Evolutionary conservation across 2,797 vertebrate species (phyloP), one percentile per base, ranked within the genome.

Genomic region (Micropoecilia bifurca): DNA sequence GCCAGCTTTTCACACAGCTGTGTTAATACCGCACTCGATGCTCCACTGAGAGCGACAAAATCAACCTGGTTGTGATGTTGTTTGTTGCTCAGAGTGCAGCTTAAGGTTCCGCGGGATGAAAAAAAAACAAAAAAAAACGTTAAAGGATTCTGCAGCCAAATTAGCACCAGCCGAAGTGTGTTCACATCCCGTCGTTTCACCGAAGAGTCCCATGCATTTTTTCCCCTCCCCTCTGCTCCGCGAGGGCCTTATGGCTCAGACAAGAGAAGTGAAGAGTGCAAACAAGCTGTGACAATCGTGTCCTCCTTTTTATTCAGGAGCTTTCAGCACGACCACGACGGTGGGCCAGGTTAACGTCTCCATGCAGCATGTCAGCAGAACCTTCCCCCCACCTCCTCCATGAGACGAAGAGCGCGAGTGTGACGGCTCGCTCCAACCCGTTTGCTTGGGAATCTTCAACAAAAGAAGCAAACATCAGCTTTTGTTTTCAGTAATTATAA

Each of bases 311-410:
- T 92, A 91, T 93, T 91, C 90, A 79, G 89, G 82, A 90, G 91
- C 91, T 87, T 91, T 93, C 91, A 89, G 81, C 86, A 85, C 87
- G 89, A 90, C 89, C 91, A 86, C 85, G 89, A 91, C 78, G 88
- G 90, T 90, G 81, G 91, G 89, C 90, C 92, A 93, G 94, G 95
- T 95, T 95, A 95, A 96, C 93, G 94, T 94, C 92, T 94, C 91
- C 88, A 86, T 94, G 87, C 92, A 93, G 94, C 93, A 84, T 91
- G 95, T 95, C 95, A 95, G 93, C 91, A 88, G 89, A 85, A 77
- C 89, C 89, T 48, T 7, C 75, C 89, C 87, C 48, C 48, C 20
- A 22, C 6, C 20, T 85, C 83, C 88, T 90, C 88, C 81, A 71
- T 75, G 77, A 47, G 90, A 92, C 81, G 88, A 83, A 50, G 86